These are phyloP conservation scores for Erebia epiphron DNA, from an alignment of 2,888 invertebrate species.

Conservation along the genomic window DNA sequence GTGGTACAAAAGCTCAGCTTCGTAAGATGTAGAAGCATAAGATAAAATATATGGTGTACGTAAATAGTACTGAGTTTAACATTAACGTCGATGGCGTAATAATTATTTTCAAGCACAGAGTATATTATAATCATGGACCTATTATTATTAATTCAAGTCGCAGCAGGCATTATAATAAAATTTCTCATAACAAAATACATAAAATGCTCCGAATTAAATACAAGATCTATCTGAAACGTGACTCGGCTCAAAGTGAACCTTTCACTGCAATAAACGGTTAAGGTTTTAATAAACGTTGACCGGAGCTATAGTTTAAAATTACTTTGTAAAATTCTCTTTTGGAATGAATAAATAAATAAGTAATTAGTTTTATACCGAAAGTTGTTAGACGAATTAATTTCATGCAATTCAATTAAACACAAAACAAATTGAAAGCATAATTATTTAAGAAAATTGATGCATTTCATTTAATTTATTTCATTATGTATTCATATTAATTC, in stretches of 20 bases:
- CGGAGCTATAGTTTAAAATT: conserved; percentile 5
- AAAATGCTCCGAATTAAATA: not conserved
- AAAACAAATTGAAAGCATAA: not conserved
- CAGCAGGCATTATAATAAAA: not conserved
- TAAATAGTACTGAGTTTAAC: too few relatives aligned
- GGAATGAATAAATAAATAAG: not conserved
- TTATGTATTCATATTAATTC: too few relatives aligned
- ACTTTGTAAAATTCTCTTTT: not conserved
- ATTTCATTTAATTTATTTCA: too few relatives aligned
- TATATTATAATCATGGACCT: not conserved
- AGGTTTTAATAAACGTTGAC: not conserved
- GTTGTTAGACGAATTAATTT: not conserved
- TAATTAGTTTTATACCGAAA: not conserved
- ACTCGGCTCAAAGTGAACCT: not conserved
- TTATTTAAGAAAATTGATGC: too few relatives aligned
- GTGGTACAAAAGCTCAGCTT: too few relatives aligned
- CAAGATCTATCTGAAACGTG: conserved; percentile 12
- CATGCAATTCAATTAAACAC: not conserved
- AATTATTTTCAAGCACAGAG: not conserved
- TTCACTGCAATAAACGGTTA: conserved; percentile 6
- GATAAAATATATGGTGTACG: too few relatives aligned
- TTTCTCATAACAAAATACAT: conserved; percentile 2
- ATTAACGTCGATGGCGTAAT: too few relatives aligned
- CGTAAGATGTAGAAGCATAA: too few relatives aligned
- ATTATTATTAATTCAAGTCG: too few relatives aligned